Evolutionary conservation across 1,140 invertebrate species (phyloP).

Genomic region (Diachasma alloeum): DNA sequence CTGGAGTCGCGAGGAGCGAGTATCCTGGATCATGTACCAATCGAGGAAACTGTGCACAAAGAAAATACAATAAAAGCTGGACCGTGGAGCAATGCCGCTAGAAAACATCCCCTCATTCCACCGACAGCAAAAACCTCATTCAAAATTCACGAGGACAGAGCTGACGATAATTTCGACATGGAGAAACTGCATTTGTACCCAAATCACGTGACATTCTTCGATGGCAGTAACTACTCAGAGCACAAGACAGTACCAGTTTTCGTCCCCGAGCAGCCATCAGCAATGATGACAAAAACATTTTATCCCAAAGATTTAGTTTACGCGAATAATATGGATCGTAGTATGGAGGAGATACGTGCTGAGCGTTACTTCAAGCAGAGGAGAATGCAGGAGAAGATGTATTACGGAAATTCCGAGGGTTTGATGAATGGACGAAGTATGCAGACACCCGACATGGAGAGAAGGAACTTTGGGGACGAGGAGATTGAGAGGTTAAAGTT

Average conservation of each 20-base stretch:
- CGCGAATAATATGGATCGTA: conserved; percentile 69
- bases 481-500: conserved; percentile 45
- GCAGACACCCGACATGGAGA: conserved; percentile 26
- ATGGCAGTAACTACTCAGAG: conserved; percentile 66
- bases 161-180: conserved; percentile 45
- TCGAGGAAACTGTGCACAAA: conserved; percentile 68
- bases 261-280: conserved; percentile 69
- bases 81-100: conserved; percentile 68
- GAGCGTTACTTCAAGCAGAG: conserved; percentile 44
- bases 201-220: conserved; percentile 54
- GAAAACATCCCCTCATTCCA: conserved; percentile 53
- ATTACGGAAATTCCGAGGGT: conserved; percentile 19
- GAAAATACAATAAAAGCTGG: conserved; percentile 71
- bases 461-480: conserved; percentile 28
- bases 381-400: background rate
- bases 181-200: conserved; percentile 52
- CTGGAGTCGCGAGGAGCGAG: conserved; percentile 56
- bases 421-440: background rate
- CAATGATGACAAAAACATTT: conserved; percentile 64
- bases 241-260: conserved; percentile 68
- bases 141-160: conserved; percentile 70
- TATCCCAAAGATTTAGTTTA: conserved; percentile 69
- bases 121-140: conserved; percentile 52
- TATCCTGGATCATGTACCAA: conserved; percentile 67
- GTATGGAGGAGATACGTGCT: conserved; percentile 74